These are phyloP conservation scores for Peromyscus eremicus DNA, from an alignment of 2,797 vertebrate species.

Conservation along the genomic window DNA sequence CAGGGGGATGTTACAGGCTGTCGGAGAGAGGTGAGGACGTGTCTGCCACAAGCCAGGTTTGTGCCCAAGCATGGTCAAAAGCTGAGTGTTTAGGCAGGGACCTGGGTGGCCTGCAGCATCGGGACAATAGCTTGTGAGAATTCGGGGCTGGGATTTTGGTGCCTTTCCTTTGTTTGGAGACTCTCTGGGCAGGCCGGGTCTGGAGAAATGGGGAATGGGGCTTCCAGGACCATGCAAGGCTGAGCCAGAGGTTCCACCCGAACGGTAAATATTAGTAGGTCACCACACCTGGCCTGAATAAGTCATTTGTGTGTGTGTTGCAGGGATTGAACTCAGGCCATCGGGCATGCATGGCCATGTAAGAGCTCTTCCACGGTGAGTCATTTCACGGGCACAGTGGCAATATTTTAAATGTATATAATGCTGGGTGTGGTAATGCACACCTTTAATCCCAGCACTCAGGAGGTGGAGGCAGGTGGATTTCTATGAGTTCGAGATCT, in stretches of 20 bases:
- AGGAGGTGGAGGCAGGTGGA: not conserved
- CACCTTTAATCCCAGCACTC: not conserved
- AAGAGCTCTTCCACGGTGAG: not conserved
- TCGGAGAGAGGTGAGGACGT: not conserved
- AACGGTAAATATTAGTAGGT: not conserved
- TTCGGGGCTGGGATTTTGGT: not conserved
- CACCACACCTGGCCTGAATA: not conserved
- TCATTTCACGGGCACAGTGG: not conserved
- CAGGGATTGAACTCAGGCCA: not conserved
- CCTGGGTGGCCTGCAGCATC: not conserved
- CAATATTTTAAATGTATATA: not conserved
- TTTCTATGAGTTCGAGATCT: not conserved
- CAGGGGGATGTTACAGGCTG: not conserved
- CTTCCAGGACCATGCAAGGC: not conserved
- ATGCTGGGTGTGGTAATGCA: not conserved
- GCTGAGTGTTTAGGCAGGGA: not conserved
- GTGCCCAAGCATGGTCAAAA: not conserved
- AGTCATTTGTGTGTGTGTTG: not conserved
- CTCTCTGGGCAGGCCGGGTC: not conserved
- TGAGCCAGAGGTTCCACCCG: not conserved
- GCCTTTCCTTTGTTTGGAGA: not conserved
- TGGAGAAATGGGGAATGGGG: not conserved
- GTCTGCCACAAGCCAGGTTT: not conserved
- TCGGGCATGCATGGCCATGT: not conserved
- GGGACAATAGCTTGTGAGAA: not conserved